Evolutionary conservation across 1,140 invertebrate species (phyloP).

Genomic region (Chrysoperla carnea): DNA sequence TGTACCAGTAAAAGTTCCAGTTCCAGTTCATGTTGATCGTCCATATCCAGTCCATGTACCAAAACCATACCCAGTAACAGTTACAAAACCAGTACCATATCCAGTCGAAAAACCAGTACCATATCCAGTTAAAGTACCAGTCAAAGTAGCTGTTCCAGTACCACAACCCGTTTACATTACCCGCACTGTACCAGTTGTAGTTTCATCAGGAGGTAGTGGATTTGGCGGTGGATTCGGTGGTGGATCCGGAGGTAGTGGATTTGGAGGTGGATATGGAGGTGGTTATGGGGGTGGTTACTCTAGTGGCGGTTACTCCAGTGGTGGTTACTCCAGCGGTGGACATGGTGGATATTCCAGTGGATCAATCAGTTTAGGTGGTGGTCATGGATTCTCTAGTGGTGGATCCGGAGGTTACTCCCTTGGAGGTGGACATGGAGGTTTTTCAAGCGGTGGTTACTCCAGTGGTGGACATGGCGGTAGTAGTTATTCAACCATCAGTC

Average conservation of each 20-base stretch:
- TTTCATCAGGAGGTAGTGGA: constrained; percentile 9
- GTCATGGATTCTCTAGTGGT: not conserved
- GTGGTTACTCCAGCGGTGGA: not conserved
- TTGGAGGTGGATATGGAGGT: constrained; percentile 1
- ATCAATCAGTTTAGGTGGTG: not conserved
- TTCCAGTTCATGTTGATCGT: constrained; percentile 22
- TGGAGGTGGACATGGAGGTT: not conserved
- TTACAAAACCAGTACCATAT: constrained; percentile 34
- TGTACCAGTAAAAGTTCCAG: constrained; percentile 18
- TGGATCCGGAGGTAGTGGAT: constrained; percentile 1
- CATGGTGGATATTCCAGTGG: constrained; percentile 1
- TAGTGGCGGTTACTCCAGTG: no score
- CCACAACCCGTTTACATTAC: constrained; percentile 21
- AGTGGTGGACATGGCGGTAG: not conserved
- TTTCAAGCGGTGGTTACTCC: not conserved
- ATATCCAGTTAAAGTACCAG: constrained; percentile 32
- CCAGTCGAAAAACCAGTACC: constrained; percentile 29
- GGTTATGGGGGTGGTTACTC: not conserved
- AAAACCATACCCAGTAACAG: constrained; percentile 35
- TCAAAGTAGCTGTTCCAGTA: constrained; percentile 33
- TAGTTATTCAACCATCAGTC: no score
- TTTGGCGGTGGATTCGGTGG: constrained; percentile 1
- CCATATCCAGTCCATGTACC: constrained; percentile 33
- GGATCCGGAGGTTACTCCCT: constrained; percentile 1
- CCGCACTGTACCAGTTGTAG: constrained; percentile 20